These are phyloP conservation scores for Automeris io DNA, from an alignment of 2,888 invertebrate genomes.

Conservation along the genomic window DNA sequence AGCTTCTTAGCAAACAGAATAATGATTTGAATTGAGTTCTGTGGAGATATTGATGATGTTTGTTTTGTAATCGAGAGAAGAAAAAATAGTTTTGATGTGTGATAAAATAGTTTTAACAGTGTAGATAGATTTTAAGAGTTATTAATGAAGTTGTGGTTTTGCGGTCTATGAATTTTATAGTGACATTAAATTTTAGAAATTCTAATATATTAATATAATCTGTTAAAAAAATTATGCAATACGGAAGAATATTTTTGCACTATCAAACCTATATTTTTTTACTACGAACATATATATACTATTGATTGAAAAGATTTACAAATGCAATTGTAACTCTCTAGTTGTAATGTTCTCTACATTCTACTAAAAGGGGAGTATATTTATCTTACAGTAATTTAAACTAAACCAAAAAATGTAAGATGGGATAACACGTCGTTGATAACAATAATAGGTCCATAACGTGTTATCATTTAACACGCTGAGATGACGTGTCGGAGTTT, in stretches of 20 bases:
- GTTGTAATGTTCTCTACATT: conserved; percentile 9
- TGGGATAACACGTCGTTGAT: background rate
- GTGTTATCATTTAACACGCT: conserved; percentile 49
- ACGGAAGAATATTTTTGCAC: no score
- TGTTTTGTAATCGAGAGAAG: conserved; percentile 25
- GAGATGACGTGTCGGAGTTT: conserved; percentile 57
- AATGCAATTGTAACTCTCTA: background rate
- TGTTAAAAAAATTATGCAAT: no score
- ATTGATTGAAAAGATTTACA: background rate
- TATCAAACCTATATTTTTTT: no score
- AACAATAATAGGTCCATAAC: conserved; percentile 30
- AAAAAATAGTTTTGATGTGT: background rate
- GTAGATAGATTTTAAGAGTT: background rate
- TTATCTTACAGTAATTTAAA: background rate
- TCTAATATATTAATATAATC: no score
- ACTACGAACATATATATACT: no score
- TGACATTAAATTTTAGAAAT: background rate
- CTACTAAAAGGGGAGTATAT: background rate
- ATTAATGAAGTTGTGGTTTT: background rate
- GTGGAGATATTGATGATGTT: conserved; percentile 42
- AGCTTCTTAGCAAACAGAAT: conserved; percentile 40
- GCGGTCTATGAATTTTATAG: no score
- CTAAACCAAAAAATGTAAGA: background rate
- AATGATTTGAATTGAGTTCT: conserved; percentile 20
- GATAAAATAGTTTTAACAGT: background rate